Percentiles rank a stretch among this genome's conserved stretches.
Conservation (phyloP, 2,888 invertebrate species). For the Cephus nigrinus region DNA sequence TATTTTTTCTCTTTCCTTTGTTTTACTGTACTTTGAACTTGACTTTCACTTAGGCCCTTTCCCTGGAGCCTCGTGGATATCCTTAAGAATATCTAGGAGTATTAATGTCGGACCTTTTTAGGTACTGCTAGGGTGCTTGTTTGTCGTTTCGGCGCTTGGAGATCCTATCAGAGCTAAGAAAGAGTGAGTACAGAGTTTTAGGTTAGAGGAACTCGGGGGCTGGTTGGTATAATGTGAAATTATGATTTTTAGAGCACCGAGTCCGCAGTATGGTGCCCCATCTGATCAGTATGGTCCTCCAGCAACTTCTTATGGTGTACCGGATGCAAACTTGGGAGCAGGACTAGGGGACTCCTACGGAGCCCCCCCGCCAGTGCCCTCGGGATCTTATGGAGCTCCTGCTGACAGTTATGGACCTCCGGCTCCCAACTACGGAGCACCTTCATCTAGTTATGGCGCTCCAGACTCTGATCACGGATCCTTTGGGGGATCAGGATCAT, state of each 20-base stretch:
- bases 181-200: slow-evolving; percentile 51
- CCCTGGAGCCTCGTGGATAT: neutral
- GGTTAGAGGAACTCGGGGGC: neutral
- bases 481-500: slow-evolving; percentile 9
- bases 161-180: slow-evolving; percentile 60
- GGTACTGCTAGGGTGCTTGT: slow-evolving; percentile 72
- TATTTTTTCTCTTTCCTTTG: neutral
- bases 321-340: slow-evolving; percentile 18
- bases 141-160: slow-evolving; percentile 66
- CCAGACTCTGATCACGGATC: slow-evolving; percentile 30
- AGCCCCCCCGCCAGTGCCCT: slow-evolving; percentile 26
- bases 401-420: slow-evolving; percentile 24
- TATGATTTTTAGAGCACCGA: slow-evolving; percentile 41
- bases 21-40: neutral
- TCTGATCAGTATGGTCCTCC: slow-evolving; percentile 29
- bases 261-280: slow-evolving; percentile 44
- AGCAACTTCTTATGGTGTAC: slow-evolving; percentile 34
- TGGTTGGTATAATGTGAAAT: neutral
- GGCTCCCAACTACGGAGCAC: slow-evolving; percentile 27
- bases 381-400: slow-evolving; percentile 42
- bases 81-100: neutral
- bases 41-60: neutral
- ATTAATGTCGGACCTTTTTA: slow-evolving; percentile 56
- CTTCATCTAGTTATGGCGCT: slow-evolving; percentile 37
- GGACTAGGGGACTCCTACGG: slow-evolving; percentile 28